Base-by-base conservation (phyloP, 2,113 vertebrate species). In the Seriola dumerili region DNA sequence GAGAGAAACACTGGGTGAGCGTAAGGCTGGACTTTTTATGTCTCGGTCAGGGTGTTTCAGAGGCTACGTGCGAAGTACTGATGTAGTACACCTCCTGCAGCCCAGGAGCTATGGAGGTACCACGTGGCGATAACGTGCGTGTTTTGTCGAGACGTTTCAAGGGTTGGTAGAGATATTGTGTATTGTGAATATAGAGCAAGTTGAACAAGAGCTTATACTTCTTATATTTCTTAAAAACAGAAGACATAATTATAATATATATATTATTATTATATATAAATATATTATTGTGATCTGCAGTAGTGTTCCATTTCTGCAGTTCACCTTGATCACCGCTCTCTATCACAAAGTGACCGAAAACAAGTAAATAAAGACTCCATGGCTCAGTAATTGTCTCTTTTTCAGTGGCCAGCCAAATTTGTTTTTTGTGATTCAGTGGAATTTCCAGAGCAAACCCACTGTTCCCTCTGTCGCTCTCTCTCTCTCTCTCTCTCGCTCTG, bases 391-490 rank as follows among this genome's bases (percentile, higher is more conserved):
- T 16, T 62, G 46, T 55, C 52, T 68, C 44, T 52, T 61, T 84
- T 79, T 80, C 38, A 46, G 65, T 54, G 34, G 65, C 64, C 23
- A 10, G 40, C 38, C 46, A 71, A 58, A 62, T 78, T 61, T 65
- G 57, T 67, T 25, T 73, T 61, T 64, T 74, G 54, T 75, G 61
- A 78, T 83, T 75, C 50, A 57, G 14, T 71, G 77, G 77, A 88
- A 72, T 75, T 85, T 84, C 78, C 63, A 78, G 59, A 52, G 72
- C 36, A 42, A 86, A 70, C 61, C 74, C 72, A 68, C 64, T 54
- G 55, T 44, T 66, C 64, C 48, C 80, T 48, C 59, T 66, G 50
- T 42, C 57, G 29, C 46, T 77, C 59, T 82, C 64, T n/a, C 50
- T 80, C 29, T 29, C 29, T 29, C 25, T 2, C 25, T 29, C 25